Evolutionary conservation across 1,140 invertebrate genomes (phyloP).

Genomic region (Zaprionus nigranus): DNA sequence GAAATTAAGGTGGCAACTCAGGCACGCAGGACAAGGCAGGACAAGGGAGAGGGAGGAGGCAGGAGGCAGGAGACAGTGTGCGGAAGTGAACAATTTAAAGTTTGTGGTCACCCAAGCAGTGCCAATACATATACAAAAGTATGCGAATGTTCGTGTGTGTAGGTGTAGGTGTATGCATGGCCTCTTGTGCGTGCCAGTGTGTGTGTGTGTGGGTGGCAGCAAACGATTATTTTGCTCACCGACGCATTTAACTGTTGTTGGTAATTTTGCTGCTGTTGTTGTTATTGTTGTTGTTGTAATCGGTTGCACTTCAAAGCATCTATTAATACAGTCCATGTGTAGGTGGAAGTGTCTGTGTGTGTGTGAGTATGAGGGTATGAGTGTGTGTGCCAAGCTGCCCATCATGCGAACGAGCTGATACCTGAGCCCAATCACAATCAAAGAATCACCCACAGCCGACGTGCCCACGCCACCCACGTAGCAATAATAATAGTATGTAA

Average conservation of each 20-base stretch:
- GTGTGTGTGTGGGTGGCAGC: slow-evolving; percentile 6
- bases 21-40: neutral
- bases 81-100: slow-evolving; percentile 60
- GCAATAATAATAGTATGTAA: slow-evolving; percentile 63
- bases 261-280: slow-evolving; percentile 19
- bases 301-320: slow-evolving; percentile 55
- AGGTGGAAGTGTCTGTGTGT: neutral
- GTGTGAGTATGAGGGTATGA: slow-evolving; percentile 14
- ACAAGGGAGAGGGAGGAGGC: too few relatives aligned
- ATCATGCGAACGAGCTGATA: slow-evolving; percentile 39
- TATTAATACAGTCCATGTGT: slow-evolving; percentile 35
- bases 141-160: neutral
- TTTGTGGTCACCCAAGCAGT: slow-evolving; percentile 40
- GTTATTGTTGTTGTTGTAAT: slow-evolving; percentile 34
- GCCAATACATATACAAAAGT: slow-evolving; percentile 3
- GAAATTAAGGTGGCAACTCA: slow-evolving; percentile 2
- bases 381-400: slow-evolving; percentile 26
- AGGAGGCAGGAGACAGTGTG: slow-evolving; percentile 15
- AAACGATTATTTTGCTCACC: slow-evolving; percentile 45
- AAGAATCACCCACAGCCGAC: slow-evolving; percentile 31
- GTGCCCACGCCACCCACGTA: slow-evolving; percentile 44
- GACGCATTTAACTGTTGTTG: slow-evolving; percentile 42
- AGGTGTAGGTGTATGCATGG: neutral
- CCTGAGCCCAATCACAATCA: slow-evolving; percentile 56
- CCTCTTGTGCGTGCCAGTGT: slow-evolving; percentile 9